Base-by-base conservation (phyloP, 2,888 invertebrate genomes). In the Rhamnusium bicolor region DNA sequence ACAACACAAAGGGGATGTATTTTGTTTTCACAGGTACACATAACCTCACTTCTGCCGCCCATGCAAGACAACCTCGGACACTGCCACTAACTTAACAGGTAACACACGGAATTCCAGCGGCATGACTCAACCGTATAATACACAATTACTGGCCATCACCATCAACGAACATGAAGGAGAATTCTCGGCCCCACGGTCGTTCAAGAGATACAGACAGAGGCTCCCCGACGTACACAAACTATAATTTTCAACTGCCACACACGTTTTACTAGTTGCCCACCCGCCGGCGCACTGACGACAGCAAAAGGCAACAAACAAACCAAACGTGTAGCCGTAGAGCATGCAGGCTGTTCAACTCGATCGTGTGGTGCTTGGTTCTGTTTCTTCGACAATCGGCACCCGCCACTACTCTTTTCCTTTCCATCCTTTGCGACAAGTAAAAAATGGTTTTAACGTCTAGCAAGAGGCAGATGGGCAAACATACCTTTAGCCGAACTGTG, bases 31-130 rank as follows among this genome's bases (percentile, higher is more conserved):
- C 65, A 47, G 32, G 72, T 72, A 74, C 71, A 73, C 76, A 77
- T 80, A 80, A 80, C 80, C 80, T 79, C 79, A 80, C 80, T 75
- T 40, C n/a, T 54, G 53, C 75, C 74, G 71, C 76, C 76, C 77
- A 67, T 73, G 61, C 71, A 51, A 63, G 47, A 51, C 69, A 71
- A 19, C 21, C 32, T 56, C 51, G 56, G 10, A 40, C 56, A 67
- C 67, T 40, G 69, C 65, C 47, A 73, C 74, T 69, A 70, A 73
- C 72, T 72, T n/a, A 66, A 74, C 75, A 72, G 72, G 71, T 74
- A 77, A 73, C 66, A 70, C 75, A 56, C 67, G 74, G 74, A 78
- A 81, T 81, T 81, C 80, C 81, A 72, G 70, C 56, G 61, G 69
- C 58, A 73, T 81, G 81, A 81, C 74, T 80, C 81, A 81, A 76